Evolutionary conservation across 2,797 vertebrate species (phyloP).

Genomic region (Hirundo rustica): DNA sequence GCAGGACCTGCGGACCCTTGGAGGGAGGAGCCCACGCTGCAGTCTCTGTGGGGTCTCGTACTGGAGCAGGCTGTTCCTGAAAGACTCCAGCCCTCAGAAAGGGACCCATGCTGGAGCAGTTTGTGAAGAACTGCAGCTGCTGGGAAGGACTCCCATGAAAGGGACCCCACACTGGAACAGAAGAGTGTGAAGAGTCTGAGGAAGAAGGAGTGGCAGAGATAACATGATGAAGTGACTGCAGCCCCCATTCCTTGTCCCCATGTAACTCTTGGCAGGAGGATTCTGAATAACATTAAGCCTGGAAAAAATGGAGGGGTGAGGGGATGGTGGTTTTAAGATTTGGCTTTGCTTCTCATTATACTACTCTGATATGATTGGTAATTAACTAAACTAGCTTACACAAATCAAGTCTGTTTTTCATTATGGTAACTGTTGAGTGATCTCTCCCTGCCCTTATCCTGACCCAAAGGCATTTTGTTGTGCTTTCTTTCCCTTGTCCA

Average conservation of each 20-base stretch:
- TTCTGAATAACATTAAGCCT: not conserved
- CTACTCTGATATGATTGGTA: not conserved
- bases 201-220: not conserved
- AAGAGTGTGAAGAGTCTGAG: not conserved
- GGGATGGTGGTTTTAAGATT: not conserved
- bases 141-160: not conserved
- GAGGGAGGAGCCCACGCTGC: accelerated
- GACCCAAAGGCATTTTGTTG: not conserved
- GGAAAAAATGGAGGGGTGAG: not conserved
- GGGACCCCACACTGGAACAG: not conserved
- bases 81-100: accelerated
- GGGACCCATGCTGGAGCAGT: accelerated
- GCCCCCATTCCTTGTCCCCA: not conserved
- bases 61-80: not conserved
- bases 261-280: not conserved
- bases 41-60: too few species aligned
- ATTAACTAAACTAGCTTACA: not conserved
- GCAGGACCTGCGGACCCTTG: not conserved
- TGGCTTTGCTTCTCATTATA: not conserved
- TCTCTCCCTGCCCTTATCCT: not conserved
- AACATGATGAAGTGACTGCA: not conserved
- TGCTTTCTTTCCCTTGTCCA: not conserved
- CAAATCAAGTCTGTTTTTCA: not conserved
- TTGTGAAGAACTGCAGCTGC: not conserved
- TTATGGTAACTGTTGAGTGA: not conserved